Evolutionary conservation across 2,888 invertebrate genomes (phyloP).

Genomic region (Anthrax anthrax): DNA sequence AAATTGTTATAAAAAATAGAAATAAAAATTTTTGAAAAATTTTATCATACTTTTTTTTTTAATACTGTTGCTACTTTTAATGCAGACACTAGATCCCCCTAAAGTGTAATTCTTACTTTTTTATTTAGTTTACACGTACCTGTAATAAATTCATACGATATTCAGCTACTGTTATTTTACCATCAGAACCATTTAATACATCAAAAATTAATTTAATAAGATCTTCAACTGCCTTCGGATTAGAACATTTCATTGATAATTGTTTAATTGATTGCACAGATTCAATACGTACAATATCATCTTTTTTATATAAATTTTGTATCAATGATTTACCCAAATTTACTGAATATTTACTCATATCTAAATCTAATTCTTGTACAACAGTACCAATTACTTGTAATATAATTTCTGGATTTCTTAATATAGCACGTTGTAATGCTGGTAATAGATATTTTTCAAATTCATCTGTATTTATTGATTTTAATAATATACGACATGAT

Average conservation of each 20-base stretch:
- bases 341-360: conserved; percentile 60
- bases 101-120: no score
- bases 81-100: neutral
- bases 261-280: conserved; percentile 58
- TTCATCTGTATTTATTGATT: conserved; percentile 45
- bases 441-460: conserved; percentile 65
- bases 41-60: no score
- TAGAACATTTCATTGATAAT: conserved; percentile 57
- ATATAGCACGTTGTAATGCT: conserved; percentile 76
- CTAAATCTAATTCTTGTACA: conserved; percentile 52
- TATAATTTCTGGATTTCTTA: conserved; percentile 86
- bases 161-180: conserved; percentile 76
- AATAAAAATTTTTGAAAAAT: no score
- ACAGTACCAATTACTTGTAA: conserved; percentile 67
- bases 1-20: no score
- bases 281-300: conserved; percentile 58
- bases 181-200: conserved; percentile 75
- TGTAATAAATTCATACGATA: conserved; percentile 77
- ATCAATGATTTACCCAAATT: conserved; percentile 73
- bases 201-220: conserved; percentile 58
- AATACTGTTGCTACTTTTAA: no score
- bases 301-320: conserved; percentile 72
- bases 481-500: conserved; percentile 51
- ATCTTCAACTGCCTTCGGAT: conserved; percentile 47
- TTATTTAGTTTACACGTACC: conserved; percentile 28